Percentiles rank a stretch among this genome's conserved stretches.
Conservation (phyloP, 2,888 invertebrate species). For the Metalampra italica region DNA sequence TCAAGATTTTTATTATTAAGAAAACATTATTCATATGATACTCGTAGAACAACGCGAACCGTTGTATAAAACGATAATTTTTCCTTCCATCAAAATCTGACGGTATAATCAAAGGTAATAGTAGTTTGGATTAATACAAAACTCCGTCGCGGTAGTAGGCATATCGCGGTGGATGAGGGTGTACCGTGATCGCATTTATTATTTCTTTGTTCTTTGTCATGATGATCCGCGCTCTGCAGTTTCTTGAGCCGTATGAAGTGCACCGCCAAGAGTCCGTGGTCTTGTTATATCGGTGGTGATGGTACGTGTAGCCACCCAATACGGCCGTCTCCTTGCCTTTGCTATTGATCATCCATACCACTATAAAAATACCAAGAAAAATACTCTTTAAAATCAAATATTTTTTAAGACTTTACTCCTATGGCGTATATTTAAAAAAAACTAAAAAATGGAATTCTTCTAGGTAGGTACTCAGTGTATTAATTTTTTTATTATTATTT, state of each 20-base stretch:
- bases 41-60: too few species aligned
- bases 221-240: conserved; percentile 4
- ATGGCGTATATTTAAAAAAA: too few species aligned
- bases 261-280: not conserved
- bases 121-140: not conserved
- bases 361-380: not conserved
- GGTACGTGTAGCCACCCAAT: not conserved
- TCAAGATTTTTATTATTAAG: too few species aligned
- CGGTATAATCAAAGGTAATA: too few species aligned
- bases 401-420: too few species aligned
- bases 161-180: conserved; percentile 19
- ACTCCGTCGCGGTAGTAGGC: conserved; percentile 1
- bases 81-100: too few species aligned
- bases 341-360: not conserved
- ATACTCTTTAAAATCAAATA: too few species aligned
- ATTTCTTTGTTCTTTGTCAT: conserved; percentile 12
- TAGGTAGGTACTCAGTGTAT: too few species aligned
- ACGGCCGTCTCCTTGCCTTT: not conserved
- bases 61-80: too few species aligned
- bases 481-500: too few species aligned
- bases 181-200: conserved; percentile 15
- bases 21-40: too few species aligned
- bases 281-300: not conserved
- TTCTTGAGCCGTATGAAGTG: not conserved
- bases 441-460: too few species aligned